phyloP scores from a whole-genome alignment of 2,113 vertebrate genomes.

The Elephantulus edwardii region DNA sequence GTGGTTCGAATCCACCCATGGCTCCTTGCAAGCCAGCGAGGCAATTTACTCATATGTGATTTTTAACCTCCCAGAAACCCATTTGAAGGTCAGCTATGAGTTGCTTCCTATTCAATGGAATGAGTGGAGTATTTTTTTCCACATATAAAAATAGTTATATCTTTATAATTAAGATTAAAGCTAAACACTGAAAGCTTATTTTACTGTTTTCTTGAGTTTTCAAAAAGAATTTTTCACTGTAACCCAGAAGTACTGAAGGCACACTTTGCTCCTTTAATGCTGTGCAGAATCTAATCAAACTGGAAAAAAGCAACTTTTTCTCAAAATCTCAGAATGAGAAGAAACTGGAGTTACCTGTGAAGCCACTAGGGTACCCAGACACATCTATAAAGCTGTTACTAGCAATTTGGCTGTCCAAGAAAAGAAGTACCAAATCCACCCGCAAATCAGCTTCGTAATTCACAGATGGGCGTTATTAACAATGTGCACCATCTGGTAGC shows the following conservation, averaged over 20 bases:
- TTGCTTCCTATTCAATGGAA: too few species aligned
- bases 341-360: slow-evolving; percentile 25
- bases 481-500: slow-evolving; percentile 65
- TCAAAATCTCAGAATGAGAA: slow-evolving; percentile 31
- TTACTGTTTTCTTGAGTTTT: background rate
- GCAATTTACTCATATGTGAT: too few species aligned
- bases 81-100: too few species aligned
- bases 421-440: slow-evolving; percentile 48
- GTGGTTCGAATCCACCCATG: too few species aligned
- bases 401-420: slow-evolving; percentile 42
- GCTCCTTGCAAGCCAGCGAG: too few species aligned
- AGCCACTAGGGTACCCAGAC: background rate
- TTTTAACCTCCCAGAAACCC: too few species aligned
- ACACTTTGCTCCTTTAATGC: background rate
- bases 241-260: background rate
- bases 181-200: background rate
- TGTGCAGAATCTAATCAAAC: background rate
- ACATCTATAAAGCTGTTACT: slow-evolving; percentile 43
- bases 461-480: slow-evolving; percentile 76
- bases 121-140: too few species aligned
- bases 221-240: background rate
- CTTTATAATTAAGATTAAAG: too few species aligned
- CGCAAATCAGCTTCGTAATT: slow-evolving; percentile 59
- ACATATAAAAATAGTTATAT: too few species aligned
- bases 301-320: slow-evolving; percentile 5